Evolutionary conservation across 37 sponge, comb jelly and placozoan species (phyloP), one percentile per base, ranked within the genome.

Genomic region (Hormiphora californensis): DNA sequence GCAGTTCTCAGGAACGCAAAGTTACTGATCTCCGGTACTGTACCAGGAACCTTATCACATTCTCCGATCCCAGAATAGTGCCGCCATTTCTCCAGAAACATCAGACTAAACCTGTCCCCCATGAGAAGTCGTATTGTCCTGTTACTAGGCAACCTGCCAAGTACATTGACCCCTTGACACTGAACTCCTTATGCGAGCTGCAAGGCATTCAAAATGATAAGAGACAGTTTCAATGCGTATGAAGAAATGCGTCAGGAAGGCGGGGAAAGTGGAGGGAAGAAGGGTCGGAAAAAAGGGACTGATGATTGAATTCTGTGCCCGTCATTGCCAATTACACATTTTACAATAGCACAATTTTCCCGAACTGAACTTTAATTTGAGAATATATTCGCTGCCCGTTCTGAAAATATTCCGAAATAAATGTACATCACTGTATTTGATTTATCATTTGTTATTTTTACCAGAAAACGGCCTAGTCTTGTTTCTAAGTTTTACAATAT

Each of bases 141-240:
- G 88, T 98, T 0, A 95, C 99, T 35, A 92, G 94, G 7, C 91
- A 93, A 0, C 94, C 93, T 11, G 99, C 99, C 22, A 92, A 89
- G 54, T 98, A 98, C 85, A 88, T 91, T 21, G 99, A 98, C 69
- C 95, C 99, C 5, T 54, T 95, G 3, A 98, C 99, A 0, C 55
- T n/a, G 86, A 25, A 90, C 89, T 0, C 96, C 99, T 0, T 98
- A 98, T 86, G 90, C 96, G 25, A 93, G 91, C 0, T 87, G 92
- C 0, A 89, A 92, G 46, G 96, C 99, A 15, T 98, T 98, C 86
- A 91, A 91, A 54, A 81, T 91, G 7, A 90, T 98, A 25, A 3
- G 81, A 21, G 81, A 73, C 35, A 73, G 81, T 73, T 73, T 73
- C 43, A 46, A 43, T 17, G 43, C 44, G 81, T 73, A 73, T 28